Base-by-base conservation (phyloP, 2,888 invertebrate species). In the Carcina quercana region DNA sequence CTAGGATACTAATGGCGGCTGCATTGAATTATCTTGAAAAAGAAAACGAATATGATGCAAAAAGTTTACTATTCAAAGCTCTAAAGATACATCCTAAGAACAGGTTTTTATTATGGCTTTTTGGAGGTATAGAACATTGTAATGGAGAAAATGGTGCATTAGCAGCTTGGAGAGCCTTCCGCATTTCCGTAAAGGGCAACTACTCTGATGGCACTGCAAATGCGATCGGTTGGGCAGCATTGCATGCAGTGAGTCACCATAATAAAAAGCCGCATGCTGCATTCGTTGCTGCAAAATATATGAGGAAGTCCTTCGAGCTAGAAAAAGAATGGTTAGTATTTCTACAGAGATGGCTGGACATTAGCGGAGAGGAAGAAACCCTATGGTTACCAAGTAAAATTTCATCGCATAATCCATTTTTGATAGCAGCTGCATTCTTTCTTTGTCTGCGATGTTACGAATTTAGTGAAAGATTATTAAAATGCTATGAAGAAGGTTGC, bases 351-450 rank as follows among this genome's bases (percentile, higher is more conserved):
- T 83, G 80, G 80, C 47, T 44, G 6, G 63, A 68, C 5, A 54
- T 58, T 2, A 82, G 75, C 35, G 82, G 82, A 1, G 67, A 78
- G 43, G 78, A 82, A 53, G 80, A 83, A 57, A 42, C 55, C 2
- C 65, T 58, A 46, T 83, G 82, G 82, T 50, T 58, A 20, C 82
- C 83, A 3, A 40, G 47, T 7, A 42, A 53, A 2, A 30, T 83
- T 17, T 35, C 48, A 32, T 36, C 46, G 12, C 36, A 50, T 11
- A 68, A 78, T 41, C 80, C 83, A 10, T 43, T 83, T 5, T 33
- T 82, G 21, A 57, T 78, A 15, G 61, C 80, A n/a, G 67, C 82
- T 27, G 73, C 82, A 3, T 79, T 83, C 40, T 82, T 83, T 43
- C 57, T 83, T 15, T 80, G 80, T 39, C 57, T 83, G 19, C 58